Conservation (phyloP, 2,113 vertebrate species). For the Corythoichthys intestinalis region DNA sequence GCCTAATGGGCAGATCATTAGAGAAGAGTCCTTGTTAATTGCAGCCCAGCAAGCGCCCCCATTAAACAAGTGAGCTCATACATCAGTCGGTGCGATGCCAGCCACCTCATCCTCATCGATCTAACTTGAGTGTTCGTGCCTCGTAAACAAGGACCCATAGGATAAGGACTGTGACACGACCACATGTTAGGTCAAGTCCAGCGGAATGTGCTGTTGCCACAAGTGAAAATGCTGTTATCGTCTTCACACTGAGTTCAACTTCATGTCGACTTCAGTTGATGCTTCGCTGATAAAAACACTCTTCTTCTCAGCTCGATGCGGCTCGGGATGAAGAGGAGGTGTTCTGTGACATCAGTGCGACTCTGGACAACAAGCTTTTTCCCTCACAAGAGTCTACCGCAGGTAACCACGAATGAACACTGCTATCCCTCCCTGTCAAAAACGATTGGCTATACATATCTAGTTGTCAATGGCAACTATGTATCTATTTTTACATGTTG, state of each 20-base stretch:
- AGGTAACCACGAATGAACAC: conserved; percentile 81
- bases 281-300: not conserved
- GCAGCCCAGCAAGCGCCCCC: not conserved
- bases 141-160: too few relatives aligned
- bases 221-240: too few relatives aligned
- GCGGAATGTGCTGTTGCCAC: too few relatives aligned
- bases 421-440: too few relatives aligned
- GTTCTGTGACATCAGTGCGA: conserved; percentile 89
- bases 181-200: not conserved
- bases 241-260: too few relatives aligned
- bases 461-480: too few relatives aligned
- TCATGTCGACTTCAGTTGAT: not conserved
- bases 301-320: conserved; percentile 82
- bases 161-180: too few relatives aligned
- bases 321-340: conserved; percentile 94
- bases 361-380: conserved; percentile 91
- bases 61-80: not conserved
- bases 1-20: not conserved
- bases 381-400: conserved; percentile 80
- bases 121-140: not conserved
- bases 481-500: too few relatives aligned
- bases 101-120: not conserved
- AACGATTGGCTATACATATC: too few relatives aligned
- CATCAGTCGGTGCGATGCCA: not conserved
- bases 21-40: not conserved